phyloP scores from a whole-genome alignment of 2,113 vertebrate genomes.

The Platysteira castanea region DNA sequence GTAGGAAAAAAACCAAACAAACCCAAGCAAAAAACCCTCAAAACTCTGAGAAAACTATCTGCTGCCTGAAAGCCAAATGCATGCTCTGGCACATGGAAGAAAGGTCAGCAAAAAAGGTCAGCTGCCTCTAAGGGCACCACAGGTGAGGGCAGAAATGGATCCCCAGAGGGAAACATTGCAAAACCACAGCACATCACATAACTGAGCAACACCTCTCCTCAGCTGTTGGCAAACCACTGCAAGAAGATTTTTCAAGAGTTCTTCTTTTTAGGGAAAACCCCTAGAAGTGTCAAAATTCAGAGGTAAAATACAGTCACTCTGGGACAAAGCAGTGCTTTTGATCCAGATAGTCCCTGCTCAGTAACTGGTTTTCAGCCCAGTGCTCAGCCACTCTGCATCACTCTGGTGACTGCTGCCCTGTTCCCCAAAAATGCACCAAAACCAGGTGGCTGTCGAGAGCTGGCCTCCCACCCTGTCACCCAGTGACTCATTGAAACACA shows the following conservation, averaged over 20 bases:
- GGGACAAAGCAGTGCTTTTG: not conserved
- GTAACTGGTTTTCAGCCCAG: not conserved
- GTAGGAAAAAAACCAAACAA: not conserved
- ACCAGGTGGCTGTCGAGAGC: accelerated
- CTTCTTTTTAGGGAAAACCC: not conserved
- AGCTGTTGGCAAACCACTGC: not conserved
- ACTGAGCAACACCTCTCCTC: not conserved
- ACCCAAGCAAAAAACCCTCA: not conserved
- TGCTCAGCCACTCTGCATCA: not conserved
- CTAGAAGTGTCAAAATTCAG: not conserved
- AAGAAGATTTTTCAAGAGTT: not conserved
- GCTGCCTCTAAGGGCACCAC: not conserved
- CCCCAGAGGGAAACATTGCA: not conserved
- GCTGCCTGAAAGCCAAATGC: not conserved
- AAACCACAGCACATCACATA: not conserved
- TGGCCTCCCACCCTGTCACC: not conserved
- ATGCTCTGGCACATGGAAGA: not conserved
- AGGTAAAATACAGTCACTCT: not conserved
- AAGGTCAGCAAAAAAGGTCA: not conserved
- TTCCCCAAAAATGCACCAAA: not conserved
- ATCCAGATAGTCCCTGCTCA: not conserved
- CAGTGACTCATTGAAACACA: accelerated
- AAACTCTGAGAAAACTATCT: not conserved
- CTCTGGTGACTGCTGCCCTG: not conserved
- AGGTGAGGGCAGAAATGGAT: not conserved